These are phyloP conservation scores for Drosophila cracens DNA, from an alignment of 2,888 invertebrate species.

Conservation along the genomic window DNA sequence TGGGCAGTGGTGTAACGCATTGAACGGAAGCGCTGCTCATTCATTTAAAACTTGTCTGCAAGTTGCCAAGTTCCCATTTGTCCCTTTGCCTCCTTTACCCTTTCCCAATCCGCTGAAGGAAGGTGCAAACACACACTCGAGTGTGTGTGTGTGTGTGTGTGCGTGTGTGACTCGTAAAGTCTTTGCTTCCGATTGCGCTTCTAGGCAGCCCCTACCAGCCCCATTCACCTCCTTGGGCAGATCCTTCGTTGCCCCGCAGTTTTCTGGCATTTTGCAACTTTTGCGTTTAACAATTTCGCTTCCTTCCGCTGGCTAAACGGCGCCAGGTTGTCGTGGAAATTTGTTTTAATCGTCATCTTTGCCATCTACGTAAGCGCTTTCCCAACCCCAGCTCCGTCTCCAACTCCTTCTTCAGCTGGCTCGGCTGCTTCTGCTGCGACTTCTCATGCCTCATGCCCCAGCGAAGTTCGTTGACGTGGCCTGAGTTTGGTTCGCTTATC, in stretches of 20 bases:
- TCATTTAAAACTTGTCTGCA: constrained; percentile 84
- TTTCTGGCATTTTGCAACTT: constrained; percentile 76
- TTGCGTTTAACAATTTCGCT: constrained; percentile 81
- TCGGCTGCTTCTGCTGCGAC: background rate
- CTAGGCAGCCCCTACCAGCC: constrained; percentile 1
- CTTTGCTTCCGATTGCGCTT: constrained; percentile 67
- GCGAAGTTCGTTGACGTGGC: constrained; percentile 72
- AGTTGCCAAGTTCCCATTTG: constrained; percentile 74
- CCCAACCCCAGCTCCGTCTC: background rate
- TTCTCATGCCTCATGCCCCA: background rate
- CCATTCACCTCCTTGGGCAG: background rate
- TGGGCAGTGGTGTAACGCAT: constrained; percentile 63
- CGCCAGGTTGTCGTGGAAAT: constrained; percentile 82
- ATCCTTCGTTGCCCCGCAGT: constrained; percentile 8
- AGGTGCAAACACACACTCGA: constrained; percentile 58
- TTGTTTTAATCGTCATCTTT: constrained; percentile 83
- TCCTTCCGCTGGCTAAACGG: constrained; percentile 80
- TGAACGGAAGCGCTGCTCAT: constrained; percentile 82
- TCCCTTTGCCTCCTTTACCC: background rate
- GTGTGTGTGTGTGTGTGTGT: constrained; percentile 25
- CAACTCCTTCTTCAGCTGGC: background rate
- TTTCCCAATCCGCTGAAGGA: constrained; percentile 1
- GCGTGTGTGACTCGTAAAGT: constrained; percentile 51
- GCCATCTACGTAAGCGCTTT: constrained; percentile 74
- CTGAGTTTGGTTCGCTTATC: constrained; percentile 65